These are phyloP conservation scores for Cassiopea xamachana DNA, from an alignment of 30 jellyfish, hydroid and myxozoan species.

Conservation along the genomic window DNA sequence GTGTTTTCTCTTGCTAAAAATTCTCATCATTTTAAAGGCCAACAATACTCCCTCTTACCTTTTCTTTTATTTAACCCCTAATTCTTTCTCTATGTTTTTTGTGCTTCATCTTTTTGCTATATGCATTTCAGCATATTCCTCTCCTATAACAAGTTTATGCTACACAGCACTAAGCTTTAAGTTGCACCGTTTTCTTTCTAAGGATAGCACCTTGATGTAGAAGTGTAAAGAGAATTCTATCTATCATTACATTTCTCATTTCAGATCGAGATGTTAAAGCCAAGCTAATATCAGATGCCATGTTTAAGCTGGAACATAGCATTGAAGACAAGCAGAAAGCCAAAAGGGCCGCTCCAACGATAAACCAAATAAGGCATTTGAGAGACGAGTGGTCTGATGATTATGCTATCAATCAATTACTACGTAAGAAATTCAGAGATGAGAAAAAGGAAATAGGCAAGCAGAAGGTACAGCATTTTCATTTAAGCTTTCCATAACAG, in stretches of 20 bases:
- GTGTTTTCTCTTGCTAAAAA: no score
- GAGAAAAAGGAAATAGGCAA: constrained; percentile 81
- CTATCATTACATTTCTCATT: background rate
- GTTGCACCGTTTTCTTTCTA: no score
- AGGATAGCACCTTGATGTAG: no score
- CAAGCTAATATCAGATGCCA: constrained; percentile 87
- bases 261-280: constrained; percentile 93
- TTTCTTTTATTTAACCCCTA: no score
- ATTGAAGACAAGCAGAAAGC: constrained; percentile 84
- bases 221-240: no score
- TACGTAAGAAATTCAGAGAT: constrained; percentile 89
- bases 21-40: no score
- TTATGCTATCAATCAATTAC: constrained; percentile 80
- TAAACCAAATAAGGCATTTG: constrained; percentile 82
- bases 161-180: no score
- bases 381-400: constrained; percentile 92
- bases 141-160: no score
- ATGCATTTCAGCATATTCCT: no score
- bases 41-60: no score
- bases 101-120: no score
- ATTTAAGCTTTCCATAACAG: constrained; percentile 31
- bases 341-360: constrained; percentile 92
- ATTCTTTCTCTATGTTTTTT: no score
- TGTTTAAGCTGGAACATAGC: constrained; percentile 94
- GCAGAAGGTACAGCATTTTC: constrained; percentile 40